phyloP scores from a whole-genome alignment of 2,113 vertebrate genomes.

The Athene noctua region DNA sequence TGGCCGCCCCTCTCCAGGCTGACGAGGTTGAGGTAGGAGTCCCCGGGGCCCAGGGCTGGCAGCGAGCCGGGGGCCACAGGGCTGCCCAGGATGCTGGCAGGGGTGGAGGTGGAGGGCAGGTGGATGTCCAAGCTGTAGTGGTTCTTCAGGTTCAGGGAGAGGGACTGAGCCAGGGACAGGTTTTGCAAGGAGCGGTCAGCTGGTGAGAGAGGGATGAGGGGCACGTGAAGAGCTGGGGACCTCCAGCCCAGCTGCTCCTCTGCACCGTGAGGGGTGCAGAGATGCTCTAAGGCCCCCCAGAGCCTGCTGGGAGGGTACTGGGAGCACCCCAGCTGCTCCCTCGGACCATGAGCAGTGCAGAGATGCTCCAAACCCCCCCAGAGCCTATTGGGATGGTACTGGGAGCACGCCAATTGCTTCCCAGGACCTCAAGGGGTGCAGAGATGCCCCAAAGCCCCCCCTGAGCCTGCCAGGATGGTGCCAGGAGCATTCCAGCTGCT shows the following conservation, averaged over 20 bases:
- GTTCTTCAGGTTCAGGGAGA: constrained; percentile 85
- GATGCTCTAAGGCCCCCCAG: neutral
- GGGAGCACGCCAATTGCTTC: neutral
- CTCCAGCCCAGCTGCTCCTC: neutral
- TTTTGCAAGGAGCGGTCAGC: constrained; percentile 72
- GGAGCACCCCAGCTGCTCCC: neutral
- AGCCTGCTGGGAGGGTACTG: neutral
- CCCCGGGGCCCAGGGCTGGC: constrained; percentile 40
- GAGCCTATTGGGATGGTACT: neutral
- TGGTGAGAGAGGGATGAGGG: neutral
- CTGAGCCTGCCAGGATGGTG: no score
- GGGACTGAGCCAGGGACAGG: constrained; percentile 64
- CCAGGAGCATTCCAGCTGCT: neutral
- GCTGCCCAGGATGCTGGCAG: constrained; percentile 66
- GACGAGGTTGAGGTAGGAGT: constrained; percentile 82
- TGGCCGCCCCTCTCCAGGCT: constrained; percentile 67
- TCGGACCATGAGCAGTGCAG: fast-evolving
- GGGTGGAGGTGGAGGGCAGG: constrained; percentile 79
- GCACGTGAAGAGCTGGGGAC: fast-evolving
- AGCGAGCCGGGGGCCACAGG: constrained; percentile 12
- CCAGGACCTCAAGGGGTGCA: fast-evolving
- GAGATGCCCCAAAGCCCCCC: neutral
- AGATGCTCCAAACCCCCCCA: neutral
- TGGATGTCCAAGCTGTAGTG: constrained; percentile 76
- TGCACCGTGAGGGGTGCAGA: fast-evolving